Percentiles rank a stretch among this genome's conserved stretches.
phyloP scores from a whole-genome alignment of 2,797 vertebrate genomes.

The Coilia nasus region DNA sequence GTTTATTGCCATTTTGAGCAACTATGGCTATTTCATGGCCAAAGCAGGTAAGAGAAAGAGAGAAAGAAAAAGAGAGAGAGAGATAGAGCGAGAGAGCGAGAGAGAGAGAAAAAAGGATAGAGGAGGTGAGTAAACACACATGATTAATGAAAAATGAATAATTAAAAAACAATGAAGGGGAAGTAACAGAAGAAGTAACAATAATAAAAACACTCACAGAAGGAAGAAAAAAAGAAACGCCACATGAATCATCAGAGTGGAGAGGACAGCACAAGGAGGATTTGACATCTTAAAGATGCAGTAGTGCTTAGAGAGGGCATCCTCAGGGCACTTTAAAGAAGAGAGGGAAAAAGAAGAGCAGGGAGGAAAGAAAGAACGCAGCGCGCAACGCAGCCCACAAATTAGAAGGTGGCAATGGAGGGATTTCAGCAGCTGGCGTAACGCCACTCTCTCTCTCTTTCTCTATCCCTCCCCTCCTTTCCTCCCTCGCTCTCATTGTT shows the following conservation, averaged over 20 bases:
- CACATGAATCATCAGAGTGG: neutral
- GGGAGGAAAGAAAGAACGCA: neutral
- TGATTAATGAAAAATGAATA: too few species aligned
- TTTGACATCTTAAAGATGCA: neutral
- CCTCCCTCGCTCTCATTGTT: slow-evolving; percentile 11
- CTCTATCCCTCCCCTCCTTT: neutral
- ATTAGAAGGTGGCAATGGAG: slow-evolving; percentile 62
- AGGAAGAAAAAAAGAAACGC: too few species aligned
- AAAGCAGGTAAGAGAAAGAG: neutral
- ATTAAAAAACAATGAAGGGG: too few species aligned
- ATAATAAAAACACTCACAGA: too few species aligned
- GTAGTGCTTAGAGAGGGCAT: slow-evolving; percentile 1
- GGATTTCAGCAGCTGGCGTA: slow-evolving; percentile 55
- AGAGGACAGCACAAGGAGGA: neutral
- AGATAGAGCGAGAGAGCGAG: neutral
- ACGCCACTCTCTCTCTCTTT: neutral
- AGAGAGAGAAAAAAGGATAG: neutral
- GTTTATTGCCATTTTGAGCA: too few species aligned
- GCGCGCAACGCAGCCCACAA: slow-evolving; percentile 1
- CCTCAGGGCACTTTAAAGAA: neutral
- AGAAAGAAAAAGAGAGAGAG: too few species aligned
- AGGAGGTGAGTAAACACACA: neutral
- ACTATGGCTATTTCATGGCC: too few species aligned
- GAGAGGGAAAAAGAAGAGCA: too few species aligned
- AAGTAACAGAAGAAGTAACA: too few species aligned